Evolutionary conservation across 2,113 vertebrate genomes (phyloP).

Genomic region (Bettongia penicillata): DNA sequence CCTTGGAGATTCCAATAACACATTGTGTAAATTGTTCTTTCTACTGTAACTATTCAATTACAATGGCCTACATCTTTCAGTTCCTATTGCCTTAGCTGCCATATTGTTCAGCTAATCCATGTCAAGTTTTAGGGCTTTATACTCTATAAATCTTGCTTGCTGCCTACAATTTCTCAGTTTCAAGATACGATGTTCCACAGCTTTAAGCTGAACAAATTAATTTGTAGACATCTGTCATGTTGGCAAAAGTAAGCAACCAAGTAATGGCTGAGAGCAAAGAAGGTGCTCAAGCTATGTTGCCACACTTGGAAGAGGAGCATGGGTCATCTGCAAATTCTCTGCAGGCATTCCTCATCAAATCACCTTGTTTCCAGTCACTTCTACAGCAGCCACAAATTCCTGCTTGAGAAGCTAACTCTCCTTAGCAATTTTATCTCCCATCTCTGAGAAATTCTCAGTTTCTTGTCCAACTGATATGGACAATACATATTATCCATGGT

Average conservation of each 20-base stretch:
- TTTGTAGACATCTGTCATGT: constrained; percentile 96
- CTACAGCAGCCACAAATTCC: constrained; percentile 96
- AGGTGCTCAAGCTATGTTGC: constrained; percentile 94
- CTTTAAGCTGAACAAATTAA: constrained; percentile 93
- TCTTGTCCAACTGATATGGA: constrained; percentile 97
- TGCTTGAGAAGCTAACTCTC: constrained; percentile 99
- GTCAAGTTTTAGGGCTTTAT: constrained; percentile 94
- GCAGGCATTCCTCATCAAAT: constrained; percentile 91
- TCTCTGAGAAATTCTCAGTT: constrained; percentile 98
- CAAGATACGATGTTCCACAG: constrained; percentile 92
- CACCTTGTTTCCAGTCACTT: constrained; percentile 99
- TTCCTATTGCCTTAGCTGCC: constrained; percentile 86
- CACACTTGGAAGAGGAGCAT: constrained; percentile 94
- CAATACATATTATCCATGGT: too few species aligned
- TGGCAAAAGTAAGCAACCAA: constrained; percentile 93
- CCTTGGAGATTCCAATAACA: too few species aligned
- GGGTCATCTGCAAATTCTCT: constrained; percentile 95
- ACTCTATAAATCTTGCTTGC: constrained; percentile 92
- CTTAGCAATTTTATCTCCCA: constrained; percentile 98
- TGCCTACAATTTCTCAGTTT: constrained; percentile 93
- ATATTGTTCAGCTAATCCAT: constrained; percentile 95
- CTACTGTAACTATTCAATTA: too few species aligned
- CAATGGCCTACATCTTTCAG: neutral
- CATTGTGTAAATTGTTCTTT: too few species aligned
- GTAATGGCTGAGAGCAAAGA: constrained; percentile 94